phyloP scores from a whole-genome alignment of 2,797 vertebrate species.

The Sebastes oblongus region DNA sequence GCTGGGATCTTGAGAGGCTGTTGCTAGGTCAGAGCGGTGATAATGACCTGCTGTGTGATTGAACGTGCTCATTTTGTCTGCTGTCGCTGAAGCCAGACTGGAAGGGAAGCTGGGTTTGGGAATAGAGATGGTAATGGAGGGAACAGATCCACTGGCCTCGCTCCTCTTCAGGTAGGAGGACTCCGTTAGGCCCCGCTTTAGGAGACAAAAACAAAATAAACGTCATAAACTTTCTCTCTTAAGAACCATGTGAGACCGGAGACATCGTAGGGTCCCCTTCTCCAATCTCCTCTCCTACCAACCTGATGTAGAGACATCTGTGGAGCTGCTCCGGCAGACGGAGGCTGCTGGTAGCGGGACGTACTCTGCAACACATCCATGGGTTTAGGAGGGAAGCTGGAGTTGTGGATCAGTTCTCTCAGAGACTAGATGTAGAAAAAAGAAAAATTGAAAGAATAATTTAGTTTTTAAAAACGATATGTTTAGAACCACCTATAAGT shows the following conservation, averaged over 20 bases:
- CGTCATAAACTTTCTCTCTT: background rate
- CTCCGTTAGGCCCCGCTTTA: slow-evolving; percentile 74
- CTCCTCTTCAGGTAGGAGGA: slow-evolving; percentile 75
- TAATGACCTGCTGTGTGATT: slow-evolving; percentile 50
- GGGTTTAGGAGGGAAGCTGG: slow-evolving; percentile 74
- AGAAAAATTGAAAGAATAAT: slow-evolving; percentile 1
- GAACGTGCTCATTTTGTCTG: slow-evolving; percentile 64
- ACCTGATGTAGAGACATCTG: slow-evolving; percentile 80
- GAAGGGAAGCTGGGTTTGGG: slow-evolving; percentile 71
- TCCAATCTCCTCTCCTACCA: background rate
- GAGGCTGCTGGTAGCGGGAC: slow-evolving; percentile 74
- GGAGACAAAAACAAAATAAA: background rate
- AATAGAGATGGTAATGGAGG: slow-evolving; percentile 72
- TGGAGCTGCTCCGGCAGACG: slow-evolving; percentile 51
- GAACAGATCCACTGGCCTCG: slow-evolving; percentile 59
- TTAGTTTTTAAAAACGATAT: background rate
- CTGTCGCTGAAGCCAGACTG: slow-evolving; percentile 27
- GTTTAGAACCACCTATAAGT: background rate
- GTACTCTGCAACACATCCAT: slow-evolving; percentile 72
- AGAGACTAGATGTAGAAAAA: slow-evolving; percentile 67
- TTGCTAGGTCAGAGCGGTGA: background rate
- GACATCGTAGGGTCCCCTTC: no score
- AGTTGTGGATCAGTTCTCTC: slow-evolving; percentile 77
- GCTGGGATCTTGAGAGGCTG: background rate
- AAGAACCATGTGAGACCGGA: background rate